phyloP scores from a whole-genome alignment of 2,888 invertebrate genomes.

The Meiosimyza platycephala region DNA sequence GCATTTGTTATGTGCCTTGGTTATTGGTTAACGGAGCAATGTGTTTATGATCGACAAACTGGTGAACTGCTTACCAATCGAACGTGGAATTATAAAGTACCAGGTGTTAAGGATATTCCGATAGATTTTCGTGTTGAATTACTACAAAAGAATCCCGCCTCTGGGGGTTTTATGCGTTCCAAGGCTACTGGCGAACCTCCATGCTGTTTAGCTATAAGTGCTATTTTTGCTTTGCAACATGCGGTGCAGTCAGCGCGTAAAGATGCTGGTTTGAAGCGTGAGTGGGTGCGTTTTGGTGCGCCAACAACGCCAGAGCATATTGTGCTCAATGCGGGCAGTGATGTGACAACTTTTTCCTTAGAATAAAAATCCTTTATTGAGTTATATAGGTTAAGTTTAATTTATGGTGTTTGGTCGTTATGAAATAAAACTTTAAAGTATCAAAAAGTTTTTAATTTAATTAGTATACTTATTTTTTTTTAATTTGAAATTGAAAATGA shows the following conservation, averaged over 20 bases:
- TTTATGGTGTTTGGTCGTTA: too few species aligned
- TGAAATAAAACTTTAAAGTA: too few species aligned
- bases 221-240: conserved; percentile 74
- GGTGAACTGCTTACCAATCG: conserved; percentile 78
- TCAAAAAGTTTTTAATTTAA: too few species aligned
- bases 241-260: conserved; percentile 75
- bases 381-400: too few species aligned
- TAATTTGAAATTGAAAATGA: too few species aligned
- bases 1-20: conserved; percentile 81
- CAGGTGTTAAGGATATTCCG: conserved; percentile 81
- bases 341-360: conserved; percentile 45
- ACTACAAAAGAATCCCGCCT: conserved; percentile 73
- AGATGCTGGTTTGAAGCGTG: conserved; percentile 70
- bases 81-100: conserved; percentile 84
- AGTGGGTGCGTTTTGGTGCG: conserved; percentile 55
- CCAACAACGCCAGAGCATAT: conserved; percentile 58
- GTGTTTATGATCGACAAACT: conserved; percentile 72
- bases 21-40: conserved; percentile 79
- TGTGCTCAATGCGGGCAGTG: conserved; percentile 49
- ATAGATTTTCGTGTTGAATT: conserved; percentile 78
- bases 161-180: conserved; percentile 74
- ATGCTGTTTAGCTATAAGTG: conserved; percentile 67
- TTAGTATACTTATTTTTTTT: too few species aligned
- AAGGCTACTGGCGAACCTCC: conserved; percentile 77
- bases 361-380: not conserved